These are phyloP conservation scores for Hybognathus amarus DNA, from an alignment of 2,797 vertebrate genomes.

Conservation along the genomic window DNA sequence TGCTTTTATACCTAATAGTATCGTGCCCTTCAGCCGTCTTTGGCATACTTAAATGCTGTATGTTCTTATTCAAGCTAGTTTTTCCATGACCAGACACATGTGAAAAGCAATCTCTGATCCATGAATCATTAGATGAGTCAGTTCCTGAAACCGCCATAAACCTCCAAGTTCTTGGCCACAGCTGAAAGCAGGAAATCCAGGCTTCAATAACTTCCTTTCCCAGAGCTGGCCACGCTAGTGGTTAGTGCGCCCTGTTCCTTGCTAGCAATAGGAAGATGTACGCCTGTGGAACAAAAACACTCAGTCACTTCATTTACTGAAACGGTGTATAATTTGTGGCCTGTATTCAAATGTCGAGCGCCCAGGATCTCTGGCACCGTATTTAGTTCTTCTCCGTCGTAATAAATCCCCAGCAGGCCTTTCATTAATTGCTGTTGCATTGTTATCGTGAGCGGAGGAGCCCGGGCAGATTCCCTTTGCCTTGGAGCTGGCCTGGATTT, in stretches of 20 bases:
- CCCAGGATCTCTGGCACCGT: constrained; percentile 73
- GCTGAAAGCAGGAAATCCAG: constrained; percentile 94
- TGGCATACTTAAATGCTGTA: constrained; percentile 47
- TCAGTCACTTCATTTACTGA: constrained; percentile 84
- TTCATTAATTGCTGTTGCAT: constrained; percentile 73
- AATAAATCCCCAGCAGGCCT: constrained; percentile 74
- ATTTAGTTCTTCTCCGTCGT: constrained; percentile 68
- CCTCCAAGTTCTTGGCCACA: constrained; percentile 89
- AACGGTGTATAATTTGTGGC: constrained; percentile 89
- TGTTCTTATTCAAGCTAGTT: constrained; percentile 69
- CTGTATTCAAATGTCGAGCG: constrained; percentile 83
- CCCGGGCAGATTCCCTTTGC: constrained; percentile 66
- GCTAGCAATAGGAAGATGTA: constrained; percentile 84
- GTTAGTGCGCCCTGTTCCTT: constrained; percentile 82
- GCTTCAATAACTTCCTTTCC: constrained; percentile 97
- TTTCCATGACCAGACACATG: constrained; percentile 81
- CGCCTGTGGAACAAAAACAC: constrained; percentile 84
- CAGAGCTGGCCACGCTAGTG: constrained; percentile 80
- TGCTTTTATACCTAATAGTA: constrained; percentile 48
- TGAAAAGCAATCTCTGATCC: constrained; percentile 87
- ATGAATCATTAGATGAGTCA: constrained; percentile 95
- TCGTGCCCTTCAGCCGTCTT: constrained; percentile 8
- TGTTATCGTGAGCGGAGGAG: constrained; percentile 72
- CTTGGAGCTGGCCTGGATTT: constrained; percentile 73
- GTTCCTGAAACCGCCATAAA: constrained; percentile 95